Conservation (phyloP, 2,113 vertebrate genomes). For the Anthoscopus minutus region DNA sequence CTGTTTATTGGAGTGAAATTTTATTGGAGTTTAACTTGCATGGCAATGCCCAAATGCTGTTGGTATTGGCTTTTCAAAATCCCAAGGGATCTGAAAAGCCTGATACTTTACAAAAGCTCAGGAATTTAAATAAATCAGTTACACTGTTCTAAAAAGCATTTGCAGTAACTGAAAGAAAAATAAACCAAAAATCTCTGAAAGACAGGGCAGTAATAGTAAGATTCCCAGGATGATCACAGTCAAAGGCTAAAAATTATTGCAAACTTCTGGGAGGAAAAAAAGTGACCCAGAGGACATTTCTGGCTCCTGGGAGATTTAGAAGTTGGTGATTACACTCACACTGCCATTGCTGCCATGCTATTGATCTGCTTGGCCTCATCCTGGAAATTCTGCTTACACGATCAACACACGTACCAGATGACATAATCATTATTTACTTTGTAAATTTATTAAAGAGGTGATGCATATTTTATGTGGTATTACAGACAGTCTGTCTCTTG, state of each 20-base stretch:
- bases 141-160: background rate
- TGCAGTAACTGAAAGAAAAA: background rate
- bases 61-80: background rate
- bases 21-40: background rate
- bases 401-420: background rate
- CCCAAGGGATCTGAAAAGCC: background rate
- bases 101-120: background rate
- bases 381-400: background rate
- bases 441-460: background rate
- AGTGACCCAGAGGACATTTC: too few relatives aligned
- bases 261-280: background rate
- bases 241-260: background rate
- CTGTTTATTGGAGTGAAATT: background rate
- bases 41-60: background rate
- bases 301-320: background rate
- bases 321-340: background rate
- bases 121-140: background rate
- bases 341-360: background rate
- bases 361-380: background rate
- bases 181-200: background rate
- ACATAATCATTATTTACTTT: background rate
- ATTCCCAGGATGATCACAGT: background rate
- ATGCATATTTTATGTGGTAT: background rate
- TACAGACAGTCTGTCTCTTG: background rate
- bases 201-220: background rate